phyloP scores from a whole-genome alignment of 2,888 invertebrate species.

The Exocentrus adspersus region DNA sequence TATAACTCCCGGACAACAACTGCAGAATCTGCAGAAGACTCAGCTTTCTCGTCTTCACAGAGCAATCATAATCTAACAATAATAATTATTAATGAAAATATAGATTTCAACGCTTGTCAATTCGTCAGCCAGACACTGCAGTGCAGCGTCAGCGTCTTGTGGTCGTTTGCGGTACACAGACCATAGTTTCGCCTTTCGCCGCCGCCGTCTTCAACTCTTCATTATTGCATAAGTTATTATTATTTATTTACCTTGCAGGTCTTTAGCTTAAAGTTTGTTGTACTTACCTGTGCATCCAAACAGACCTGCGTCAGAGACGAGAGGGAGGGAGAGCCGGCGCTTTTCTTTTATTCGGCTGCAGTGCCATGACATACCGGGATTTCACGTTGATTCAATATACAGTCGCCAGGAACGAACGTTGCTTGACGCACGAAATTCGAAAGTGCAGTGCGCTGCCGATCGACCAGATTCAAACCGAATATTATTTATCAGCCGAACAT shows the following conservation, averaged over 20 bases:
- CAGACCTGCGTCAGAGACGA: conserved; percentile 36
- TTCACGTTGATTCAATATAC: conserved; percentile 31
- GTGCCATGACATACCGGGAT: conserved; percentile 41
- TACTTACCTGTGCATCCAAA: conserved; percentile 15
- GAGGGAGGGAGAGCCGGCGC: conserved; percentile 34
- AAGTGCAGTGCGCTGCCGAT: conserved; percentile 19
- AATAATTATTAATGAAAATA: too few relatives aligned
- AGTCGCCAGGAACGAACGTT: conserved; percentile 25
- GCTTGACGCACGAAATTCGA: conserved; percentile 24
- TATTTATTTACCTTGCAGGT: conserved; percentile 7
- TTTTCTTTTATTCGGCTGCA: conserved; percentile 39
- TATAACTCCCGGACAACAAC: too few relatives aligned
- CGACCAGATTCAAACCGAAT: conserved; percentile 9
- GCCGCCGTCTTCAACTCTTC: not conserved
- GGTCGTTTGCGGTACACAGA: too few relatives aligned
- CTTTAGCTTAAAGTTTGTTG: conserved; percentile 22
- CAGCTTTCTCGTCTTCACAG: too few relatives aligned
- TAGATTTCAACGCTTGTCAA: not conserved
- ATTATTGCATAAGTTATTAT: conserved; percentile 12
- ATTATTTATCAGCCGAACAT: conserved; percentile 1
- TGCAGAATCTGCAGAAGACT: too few relatives aligned
- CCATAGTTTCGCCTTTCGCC: too few relatives aligned
- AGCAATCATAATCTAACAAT: too few relatives aligned
- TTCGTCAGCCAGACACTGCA: not conserved
- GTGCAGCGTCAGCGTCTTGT: not conserved